Percentiles rank a stretch among this genome's conserved stretches.
These are phyloP conservation scores for Campylomormyrus tamandua DNA, from an alignment of 2,113 vertebrate species.

Conservation along the genomic window DNA sequence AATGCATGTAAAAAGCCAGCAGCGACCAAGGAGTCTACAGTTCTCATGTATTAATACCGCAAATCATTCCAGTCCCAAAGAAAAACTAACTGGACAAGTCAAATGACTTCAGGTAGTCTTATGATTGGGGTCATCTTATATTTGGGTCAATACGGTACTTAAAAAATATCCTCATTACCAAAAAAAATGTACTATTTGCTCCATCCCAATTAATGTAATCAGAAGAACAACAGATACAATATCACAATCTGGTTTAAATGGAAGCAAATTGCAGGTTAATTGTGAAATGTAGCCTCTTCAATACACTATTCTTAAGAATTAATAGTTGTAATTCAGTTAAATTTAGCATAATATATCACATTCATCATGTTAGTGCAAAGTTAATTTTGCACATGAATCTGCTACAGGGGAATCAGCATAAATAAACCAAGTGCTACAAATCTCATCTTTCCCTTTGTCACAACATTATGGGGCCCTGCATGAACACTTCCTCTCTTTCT, in stretches of 20 bases:
- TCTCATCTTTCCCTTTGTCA: neutral
- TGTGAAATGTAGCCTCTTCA: neutral
- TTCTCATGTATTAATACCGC: neutral
- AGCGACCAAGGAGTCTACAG: neutral
- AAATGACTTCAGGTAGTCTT: neutral
- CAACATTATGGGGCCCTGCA: neutral
- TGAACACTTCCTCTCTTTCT: neutral
- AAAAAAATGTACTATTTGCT: neutral
- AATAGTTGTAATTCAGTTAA: neutral
- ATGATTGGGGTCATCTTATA: no score
- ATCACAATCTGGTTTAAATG: neutral
- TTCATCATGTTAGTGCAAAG: neutral
- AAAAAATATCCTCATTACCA: neutral
- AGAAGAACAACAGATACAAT: neutral
- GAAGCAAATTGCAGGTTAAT: neutral
- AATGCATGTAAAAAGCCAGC: neutral
- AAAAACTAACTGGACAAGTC: neutral
- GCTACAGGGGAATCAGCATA: neutral
- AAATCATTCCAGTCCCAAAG: neutral
- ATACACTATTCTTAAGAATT: neutral
- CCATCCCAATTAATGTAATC: neutral
- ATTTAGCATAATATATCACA: neutral
- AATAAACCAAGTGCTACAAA: neutral
- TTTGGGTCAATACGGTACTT: neutral
- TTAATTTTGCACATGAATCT: neutral